A percentile compares a stretch with the other conserved stretches of the same genome.
Evolutionary conservation across 2,797 vertebrate species (phyloP).

Genomic region (Parauchenoglanis ngamensis): DNA sequence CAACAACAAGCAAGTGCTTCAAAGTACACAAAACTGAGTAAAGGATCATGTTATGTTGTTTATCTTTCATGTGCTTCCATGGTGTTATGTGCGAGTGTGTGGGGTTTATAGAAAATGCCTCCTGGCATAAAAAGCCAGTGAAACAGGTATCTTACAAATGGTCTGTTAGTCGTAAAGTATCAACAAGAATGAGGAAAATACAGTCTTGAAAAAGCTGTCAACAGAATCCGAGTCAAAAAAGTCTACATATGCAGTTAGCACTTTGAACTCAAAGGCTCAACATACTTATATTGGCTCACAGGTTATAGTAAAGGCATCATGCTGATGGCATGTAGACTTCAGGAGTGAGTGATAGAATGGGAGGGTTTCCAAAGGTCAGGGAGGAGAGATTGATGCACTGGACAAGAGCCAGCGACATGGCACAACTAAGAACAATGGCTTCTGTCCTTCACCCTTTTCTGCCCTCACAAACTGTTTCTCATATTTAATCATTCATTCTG

Average conservation of each 20-base stretch:
- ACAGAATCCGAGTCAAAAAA: not conserved
- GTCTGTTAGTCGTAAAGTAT: not conserved
- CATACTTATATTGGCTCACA: not conserved
- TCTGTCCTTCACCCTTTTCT: not conserved
- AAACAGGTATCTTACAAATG: constrained; percentile 59
- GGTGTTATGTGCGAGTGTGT: not conserved
- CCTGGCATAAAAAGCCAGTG: constrained; percentile 52
- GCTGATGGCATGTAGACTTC: not conserved
- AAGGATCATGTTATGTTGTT: constrained; percentile 60
- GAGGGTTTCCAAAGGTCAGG: not conserved
- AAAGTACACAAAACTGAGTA: constrained; percentile 55
- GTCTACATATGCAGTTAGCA: not conserved
- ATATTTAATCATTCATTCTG: not conserved
- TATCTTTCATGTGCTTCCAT: constrained; percentile 51
- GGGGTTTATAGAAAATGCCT: constrained; percentile 49
- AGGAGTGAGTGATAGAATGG: not conserved
- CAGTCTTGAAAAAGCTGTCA: constrained; percentile 22
- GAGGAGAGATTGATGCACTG: not conserved
- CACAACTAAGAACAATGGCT: not conserved
- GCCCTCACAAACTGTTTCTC: not conserved
- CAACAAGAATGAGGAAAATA: constrained; percentile 19
- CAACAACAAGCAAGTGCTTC: constrained; percentile 62
- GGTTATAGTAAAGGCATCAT: not conserved
- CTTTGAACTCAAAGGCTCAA: not conserved
- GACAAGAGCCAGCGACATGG: not conserved